Conservation (phyloP, 2,113 vertebrate genomes). For the Caretta caretta region DNA sequence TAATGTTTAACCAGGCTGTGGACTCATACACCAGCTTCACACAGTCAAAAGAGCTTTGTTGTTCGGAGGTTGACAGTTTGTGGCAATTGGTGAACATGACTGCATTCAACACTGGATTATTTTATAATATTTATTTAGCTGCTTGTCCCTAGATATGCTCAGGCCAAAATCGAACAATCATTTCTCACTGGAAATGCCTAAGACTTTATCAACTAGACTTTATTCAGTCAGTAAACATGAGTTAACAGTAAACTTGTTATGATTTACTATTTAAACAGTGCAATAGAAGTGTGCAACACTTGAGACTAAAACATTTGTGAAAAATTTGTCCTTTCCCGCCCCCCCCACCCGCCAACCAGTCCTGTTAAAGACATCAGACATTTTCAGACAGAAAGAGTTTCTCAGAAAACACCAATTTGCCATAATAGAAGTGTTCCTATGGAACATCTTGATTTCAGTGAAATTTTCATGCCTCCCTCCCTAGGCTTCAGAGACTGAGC, state of each 20-base stretch:
- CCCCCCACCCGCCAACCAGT: no score
- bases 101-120: neutral
- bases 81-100: fast-evolving
- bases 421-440: no score
- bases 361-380: neutral
- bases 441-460: no score
- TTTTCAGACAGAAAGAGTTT: neutral
- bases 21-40: neutral
- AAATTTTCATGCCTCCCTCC: no score
- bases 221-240: neutral
- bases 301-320: neutral
- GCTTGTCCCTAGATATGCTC: neutral
- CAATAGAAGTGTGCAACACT: neutral
- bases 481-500: no score
- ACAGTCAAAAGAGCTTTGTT: neutral
- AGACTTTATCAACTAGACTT: neutral
- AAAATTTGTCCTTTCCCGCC: neutral
- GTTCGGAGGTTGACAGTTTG: neutral
- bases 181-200: neutral
- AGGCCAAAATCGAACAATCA: neutral
- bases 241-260: neutral
- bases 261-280: neutral
- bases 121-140: neutral
- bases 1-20: neutral
- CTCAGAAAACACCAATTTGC: neutral